Evolutionary conservation across 2,113 vertebrate species (phyloP).

Genomic region (Numida meleagris): DNA sequence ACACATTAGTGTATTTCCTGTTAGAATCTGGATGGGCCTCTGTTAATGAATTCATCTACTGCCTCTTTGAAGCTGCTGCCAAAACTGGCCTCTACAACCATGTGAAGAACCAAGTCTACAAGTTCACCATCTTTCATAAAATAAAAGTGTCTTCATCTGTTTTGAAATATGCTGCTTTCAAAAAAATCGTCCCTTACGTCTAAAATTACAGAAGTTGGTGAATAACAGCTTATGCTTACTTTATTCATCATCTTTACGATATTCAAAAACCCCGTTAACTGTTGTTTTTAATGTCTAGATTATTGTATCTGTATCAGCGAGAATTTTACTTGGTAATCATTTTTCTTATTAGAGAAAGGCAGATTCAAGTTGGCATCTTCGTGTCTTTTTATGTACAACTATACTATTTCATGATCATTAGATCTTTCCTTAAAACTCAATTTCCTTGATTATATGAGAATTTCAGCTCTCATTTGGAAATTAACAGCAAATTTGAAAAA

Average conservation of each 20-base stretch:
- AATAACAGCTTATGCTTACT: not conserved
- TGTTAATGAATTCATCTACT: not conserved
- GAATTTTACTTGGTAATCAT: not conserved
- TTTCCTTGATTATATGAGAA: not conserved
- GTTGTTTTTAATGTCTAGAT: not conserved
- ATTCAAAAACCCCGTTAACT: not conserved
- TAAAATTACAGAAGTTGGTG: not conserved
- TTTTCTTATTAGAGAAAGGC: not conserved
- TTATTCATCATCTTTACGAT: not conserved
- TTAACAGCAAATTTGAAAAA: not conserved
- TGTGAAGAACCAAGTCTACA: not conserved
- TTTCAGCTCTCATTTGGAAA: not conserved
- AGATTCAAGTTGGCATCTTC: not conserved
- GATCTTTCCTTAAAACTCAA: not conserved
- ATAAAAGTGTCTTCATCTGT: not conserved
- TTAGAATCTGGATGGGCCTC: not conserved
- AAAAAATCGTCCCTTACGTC: no score
- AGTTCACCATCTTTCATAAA: not conserved
- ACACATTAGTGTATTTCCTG: not conserved
- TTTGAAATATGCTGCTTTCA: not conserved
- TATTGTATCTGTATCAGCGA: not conserved
- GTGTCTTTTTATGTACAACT: not conserved
- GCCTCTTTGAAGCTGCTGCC: not conserved
- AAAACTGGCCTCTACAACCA: not conserved
- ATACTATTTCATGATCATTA: not conserved